Evolutionary conservation across 2,888 invertebrate genomes (phyloP), one percentile per base, ranked within the genome.

Genomic region (Eupithecia abbreviata): DNA sequence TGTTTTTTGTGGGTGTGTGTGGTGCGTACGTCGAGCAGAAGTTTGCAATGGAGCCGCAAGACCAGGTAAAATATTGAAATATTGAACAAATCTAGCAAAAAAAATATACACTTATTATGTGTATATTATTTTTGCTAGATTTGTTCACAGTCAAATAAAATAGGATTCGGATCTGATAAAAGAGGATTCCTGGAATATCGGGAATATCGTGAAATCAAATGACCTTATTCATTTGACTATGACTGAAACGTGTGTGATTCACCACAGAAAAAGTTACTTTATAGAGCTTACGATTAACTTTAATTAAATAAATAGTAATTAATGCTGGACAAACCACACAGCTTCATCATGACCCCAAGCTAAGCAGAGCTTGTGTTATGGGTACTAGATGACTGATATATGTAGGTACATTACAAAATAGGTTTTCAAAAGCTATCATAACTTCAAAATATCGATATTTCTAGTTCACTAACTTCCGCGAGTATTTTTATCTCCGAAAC

Each of bases 11-110:
- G 86, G 83, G 90, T 91, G 86, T 93, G 88, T 87, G 92, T 84
- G 88, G 86, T 79, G 89, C 94, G 85, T 89, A 85, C 83, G 89
- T 89, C 70, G 96, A 96, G 85, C 99, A 99, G 93, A 97, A 97
- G 91, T 99, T 99, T 92, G 97, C 98, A 68, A 97, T 98, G 96
- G 98, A 99, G 89, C 99, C 99, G 9, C 97, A 97, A 90, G 98
- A 98, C 95, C 97, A 94, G 92, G 96, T 92, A 77, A 69, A n/a
- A 85, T 80, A 74, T 47, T 70, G n/a, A n/a, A n/a, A n/a, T n/a
- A n/a, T n/a, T n/a, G n/a, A n/a, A n/a, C n/a, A n/a, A n/a, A n/a
- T n/a, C n/a, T n/a, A n/a, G n/a, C n/a, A n/a, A n/a, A n/a, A n/a
- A n/a, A n/a, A n/a, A n/a, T n/a, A n/a, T n/a, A n/a, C n/a, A n/a